These are phyloP conservation scores for Sciurus niger DNA, from an alignment of 2,113 vertebrate species.

Conservation along the genomic window DNA sequence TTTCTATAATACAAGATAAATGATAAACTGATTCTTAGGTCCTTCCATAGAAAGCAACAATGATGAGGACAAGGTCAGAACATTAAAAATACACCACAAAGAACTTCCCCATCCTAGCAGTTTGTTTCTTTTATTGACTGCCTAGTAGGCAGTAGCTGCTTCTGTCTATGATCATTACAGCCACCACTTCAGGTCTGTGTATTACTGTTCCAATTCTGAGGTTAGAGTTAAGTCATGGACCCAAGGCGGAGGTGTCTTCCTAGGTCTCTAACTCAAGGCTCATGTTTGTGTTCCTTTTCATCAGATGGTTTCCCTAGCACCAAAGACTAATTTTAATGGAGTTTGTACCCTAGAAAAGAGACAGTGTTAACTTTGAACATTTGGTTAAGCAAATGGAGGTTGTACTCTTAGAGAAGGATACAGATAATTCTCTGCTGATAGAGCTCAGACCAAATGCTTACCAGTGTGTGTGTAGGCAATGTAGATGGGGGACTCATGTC, in stretches of 20 bases:
- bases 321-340: neutral
- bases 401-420: neutral
- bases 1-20: neutral
- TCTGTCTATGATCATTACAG: neutral
- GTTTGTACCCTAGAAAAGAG: neutral
- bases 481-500: neutral
- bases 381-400: neutral
- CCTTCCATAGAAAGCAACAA: neutral
- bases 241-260: neutral
- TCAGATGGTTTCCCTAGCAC: neutral
- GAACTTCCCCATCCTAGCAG: neutral
- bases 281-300: neutral
- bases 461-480: neutral
- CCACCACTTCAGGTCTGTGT: neutral
- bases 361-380: too few relatives aligned
- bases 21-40: neutral
- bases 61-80: conserved; percentile 23
- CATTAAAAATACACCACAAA: neutral
- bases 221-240: neutral
- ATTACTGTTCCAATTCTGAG: neutral
- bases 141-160: neutral
- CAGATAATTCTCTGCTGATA: neutral
- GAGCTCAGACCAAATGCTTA: neutral
- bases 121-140: neutral
- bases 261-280: neutral